Percentiles rank a stretch among this genome's conserved stretches.
phyloP scores from a whole-genome alignment of 2,888 invertebrate species.

The Leucophenga montana region DNA sequence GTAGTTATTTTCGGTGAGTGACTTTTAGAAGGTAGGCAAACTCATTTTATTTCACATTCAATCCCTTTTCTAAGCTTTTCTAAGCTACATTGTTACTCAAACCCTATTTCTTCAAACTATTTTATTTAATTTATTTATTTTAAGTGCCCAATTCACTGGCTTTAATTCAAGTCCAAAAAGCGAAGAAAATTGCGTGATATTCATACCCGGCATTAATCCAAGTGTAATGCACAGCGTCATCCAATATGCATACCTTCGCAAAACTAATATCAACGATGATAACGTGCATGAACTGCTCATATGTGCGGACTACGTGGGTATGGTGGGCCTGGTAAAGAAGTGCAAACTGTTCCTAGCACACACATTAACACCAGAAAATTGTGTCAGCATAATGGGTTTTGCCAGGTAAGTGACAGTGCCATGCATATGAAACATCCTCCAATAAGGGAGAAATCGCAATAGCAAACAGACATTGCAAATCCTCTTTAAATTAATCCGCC shows the following conservation, averaged over 20 bases:
- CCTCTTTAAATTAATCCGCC: conserved; percentile 45
- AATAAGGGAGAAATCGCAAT: neutral
- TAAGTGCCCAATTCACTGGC: conserved; percentile 68
- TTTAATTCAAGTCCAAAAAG: conserved; percentile 48
- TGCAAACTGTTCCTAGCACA: conserved; percentile 85
- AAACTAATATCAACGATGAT: conserved; percentile 81
- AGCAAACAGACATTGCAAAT: conserved; percentile 29
- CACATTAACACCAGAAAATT: conserved; percentile 83
- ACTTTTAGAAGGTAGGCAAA: neutral
- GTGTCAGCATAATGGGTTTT: conserved; percentile 88
- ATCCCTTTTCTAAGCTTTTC: neutral
- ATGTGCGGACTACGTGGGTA: conserved; percentile 90
- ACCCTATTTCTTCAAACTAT: neutral
- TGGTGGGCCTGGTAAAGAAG: conserved; percentile 85
- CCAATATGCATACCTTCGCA: conserved; percentile 88
- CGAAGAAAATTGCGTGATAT: conserved; percentile 79
- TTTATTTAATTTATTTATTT: neutral
- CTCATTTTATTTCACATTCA: neutral
- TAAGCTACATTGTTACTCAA: too few relatives aligned
- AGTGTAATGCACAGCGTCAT: conserved; percentile 85
- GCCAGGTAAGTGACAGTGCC: conserved; percentile 76
- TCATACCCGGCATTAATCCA: conserved; percentile 84
- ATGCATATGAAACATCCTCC: neutral
- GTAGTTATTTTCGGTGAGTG: conserved; percentile 89
- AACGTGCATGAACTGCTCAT: conserved; percentile 88